phyloP scores from a whole-genome alignment of 1,140 invertebrate genomes.

The Drosophila nigrodunni region DNA sequence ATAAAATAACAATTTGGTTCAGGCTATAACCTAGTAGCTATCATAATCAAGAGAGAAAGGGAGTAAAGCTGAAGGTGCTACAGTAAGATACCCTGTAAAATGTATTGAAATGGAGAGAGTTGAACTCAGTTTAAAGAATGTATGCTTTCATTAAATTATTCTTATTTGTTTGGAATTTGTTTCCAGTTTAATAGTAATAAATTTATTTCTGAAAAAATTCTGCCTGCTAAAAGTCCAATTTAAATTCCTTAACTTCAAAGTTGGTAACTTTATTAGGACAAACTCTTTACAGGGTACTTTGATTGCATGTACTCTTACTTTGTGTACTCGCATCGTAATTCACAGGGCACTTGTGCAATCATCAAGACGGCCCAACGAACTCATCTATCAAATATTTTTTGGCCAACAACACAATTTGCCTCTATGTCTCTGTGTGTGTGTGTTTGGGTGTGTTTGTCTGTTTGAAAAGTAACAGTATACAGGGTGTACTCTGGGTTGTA shows the following conservation, averaged over 20 bases:
- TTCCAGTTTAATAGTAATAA: too few species aligned
- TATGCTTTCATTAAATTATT: too few species aligned
- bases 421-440: not conserved
- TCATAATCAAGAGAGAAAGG: slow-evolving; percentile 28
- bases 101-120: not conserved
- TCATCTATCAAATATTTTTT: slow-evolving; percentile 58
- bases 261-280: not conserved
- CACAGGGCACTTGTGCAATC: slow-evolving; percentile 31
- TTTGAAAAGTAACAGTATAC: not conserved
- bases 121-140: not conserved
- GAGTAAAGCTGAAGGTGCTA: not conserved
- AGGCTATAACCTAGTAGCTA: slow-evolving; percentile 16
- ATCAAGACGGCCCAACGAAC: slow-evolving; percentile 18
- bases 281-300: slow-evolving; percentile 1
- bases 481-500: slow-evolving; percentile 8
- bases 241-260: not conserved
- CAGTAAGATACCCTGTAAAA: not conserved
- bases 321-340: slow-evolving; percentile 14
- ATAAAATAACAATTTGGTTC: slow-evolving; percentile 76
- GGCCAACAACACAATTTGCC: slow-evolving; percentile 48
- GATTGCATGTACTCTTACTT: not conserved
- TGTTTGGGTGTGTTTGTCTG: not conserved
- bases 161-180: too few species aligned
- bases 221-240: not conserved
- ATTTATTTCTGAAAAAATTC: too few species aligned